Percentiles rank a stretch among this genome's conserved stretches.
phyloP scores from a whole-genome alignment of 1,140 invertebrate species.

The Leptinotarsa undecemlineata region DNA sequence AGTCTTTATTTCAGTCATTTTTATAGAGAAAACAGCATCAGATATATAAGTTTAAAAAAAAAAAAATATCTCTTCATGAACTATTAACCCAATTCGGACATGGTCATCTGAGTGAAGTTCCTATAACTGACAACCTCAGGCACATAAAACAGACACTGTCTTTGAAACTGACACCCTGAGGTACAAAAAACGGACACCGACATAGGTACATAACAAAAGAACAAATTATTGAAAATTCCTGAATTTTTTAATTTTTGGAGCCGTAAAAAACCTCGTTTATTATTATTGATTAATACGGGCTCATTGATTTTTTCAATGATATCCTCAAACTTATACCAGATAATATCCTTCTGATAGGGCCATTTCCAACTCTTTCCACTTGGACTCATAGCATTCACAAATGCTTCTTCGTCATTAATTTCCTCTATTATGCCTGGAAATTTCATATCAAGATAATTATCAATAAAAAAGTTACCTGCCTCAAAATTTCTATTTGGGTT shows the following conservation, averaged over 20 bases:
- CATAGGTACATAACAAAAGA: neutral
- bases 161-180: neutral
- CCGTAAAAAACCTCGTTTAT: neutral
- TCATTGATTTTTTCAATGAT: neutral
- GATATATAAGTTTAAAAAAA: no score
- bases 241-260: neutral
- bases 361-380: neutral
- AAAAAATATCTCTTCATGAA: no score
- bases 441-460: neutral
- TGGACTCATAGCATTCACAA: neutral
- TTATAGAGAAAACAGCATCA: neutral
- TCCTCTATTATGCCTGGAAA: neutral
- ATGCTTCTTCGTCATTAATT: neutral
- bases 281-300: neutral
- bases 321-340: slow-evolving; percentile 10
- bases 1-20: neutral
- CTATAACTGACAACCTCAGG: neutral
- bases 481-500: neutral
- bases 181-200: neutral
- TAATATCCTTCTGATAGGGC: neutral
- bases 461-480: neutral
- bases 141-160: no score
- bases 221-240: neutral
- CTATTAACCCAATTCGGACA: no score
- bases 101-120: no score